Conservation (phyloP, 2,797 vertebrate genomes). For the Sparidentex hasta region DNA sequence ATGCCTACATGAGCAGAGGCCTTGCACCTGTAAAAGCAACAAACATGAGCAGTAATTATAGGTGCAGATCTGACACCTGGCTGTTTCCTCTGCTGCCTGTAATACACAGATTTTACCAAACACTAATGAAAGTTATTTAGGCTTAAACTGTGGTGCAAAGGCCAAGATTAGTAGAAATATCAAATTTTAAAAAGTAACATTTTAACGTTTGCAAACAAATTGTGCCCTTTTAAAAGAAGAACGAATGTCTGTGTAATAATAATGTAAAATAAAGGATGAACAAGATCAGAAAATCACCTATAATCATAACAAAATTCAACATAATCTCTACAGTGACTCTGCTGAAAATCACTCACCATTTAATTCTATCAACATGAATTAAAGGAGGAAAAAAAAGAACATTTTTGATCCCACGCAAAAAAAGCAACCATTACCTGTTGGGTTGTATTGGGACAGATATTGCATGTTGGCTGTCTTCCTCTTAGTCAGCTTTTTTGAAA, state of each 20-base stretch:
- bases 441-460: constrained; percentile 38
- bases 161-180: not conserved
- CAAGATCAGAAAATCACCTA: not conserved
- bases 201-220: not conserved
- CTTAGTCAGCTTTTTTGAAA: constrained; percentile 20
- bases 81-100: constrained; percentile 24
- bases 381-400: no score
- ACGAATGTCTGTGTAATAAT: not conserved
- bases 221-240: not conserved
- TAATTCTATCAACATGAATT: constrained; percentile 21
- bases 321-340: not conserved
- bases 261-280: not conserved
- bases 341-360: not conserved
- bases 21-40: constrained; percentile 31
- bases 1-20: constrained; percentile 17
- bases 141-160: constrained; percentile 5
- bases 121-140: constrained; percentile 25
- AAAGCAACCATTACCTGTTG: constrained; percentile 65
- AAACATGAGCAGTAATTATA: constrained; percentile 33
- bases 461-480: constrained; percentile 69
- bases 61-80: constrained; percentile 27
- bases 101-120: constrained; percentile 37
- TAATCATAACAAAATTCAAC: not conserved
- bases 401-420: not conserved
- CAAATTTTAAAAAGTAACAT: not conserved